phyloP scores from a whole-genome alignment of 2,797 vertebrate genomes.

The Crenuchus spilurus region DNA sequence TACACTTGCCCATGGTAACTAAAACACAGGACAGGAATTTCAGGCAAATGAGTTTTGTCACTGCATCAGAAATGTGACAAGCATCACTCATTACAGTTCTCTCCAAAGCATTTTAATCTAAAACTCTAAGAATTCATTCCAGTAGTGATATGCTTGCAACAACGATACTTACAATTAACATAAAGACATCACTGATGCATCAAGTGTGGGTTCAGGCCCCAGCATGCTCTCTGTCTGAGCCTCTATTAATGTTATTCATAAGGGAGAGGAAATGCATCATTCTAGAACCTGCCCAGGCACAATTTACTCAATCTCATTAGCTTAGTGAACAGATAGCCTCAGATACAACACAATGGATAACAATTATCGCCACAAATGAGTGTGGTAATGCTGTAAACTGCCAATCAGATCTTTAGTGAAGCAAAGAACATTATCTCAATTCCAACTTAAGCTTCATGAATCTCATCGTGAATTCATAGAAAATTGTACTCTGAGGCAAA shows the following conservation, averaged over 20 bases:
- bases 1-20: neutral
- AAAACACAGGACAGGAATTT: slow-evolving; percentile 2
- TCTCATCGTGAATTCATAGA: neutral
- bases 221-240: slow-evolving; percentile 41
- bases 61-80: slow-evolving; percentile 20
- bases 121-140: slow-evolving; percentile 10
- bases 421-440: slow-evolving; percentile 1
- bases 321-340: slow-evolving; percentile 2
- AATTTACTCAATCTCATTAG: slow-evolving; percentile 30
- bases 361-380: neutral
- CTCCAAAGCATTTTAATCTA: slow-evolving; percentile 13
- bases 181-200: slow-evolving; percentile 27
- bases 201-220: slow-evolving; percentile 26
- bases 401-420: neutral
- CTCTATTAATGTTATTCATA: slow-evolving; percentile 52
- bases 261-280: slow-evolving; percentile 35
- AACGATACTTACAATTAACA: slow-evolving; percentile 25
- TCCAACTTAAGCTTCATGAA: slow-evolving; percentile 1
- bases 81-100: neutral
- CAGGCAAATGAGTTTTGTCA: slow-evolving; percentile 13
- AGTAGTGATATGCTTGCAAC: slow-evolving; percentile 18
- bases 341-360: slow-evolving; percentile 2
- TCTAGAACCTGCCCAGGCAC: slow-evolving; percentile 43
- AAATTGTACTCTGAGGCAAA: neutral
- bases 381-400: neutral